Conservation (phyloP, 2,797 vertebrate species). For the Gymnodraco acuticeps region DNA sequence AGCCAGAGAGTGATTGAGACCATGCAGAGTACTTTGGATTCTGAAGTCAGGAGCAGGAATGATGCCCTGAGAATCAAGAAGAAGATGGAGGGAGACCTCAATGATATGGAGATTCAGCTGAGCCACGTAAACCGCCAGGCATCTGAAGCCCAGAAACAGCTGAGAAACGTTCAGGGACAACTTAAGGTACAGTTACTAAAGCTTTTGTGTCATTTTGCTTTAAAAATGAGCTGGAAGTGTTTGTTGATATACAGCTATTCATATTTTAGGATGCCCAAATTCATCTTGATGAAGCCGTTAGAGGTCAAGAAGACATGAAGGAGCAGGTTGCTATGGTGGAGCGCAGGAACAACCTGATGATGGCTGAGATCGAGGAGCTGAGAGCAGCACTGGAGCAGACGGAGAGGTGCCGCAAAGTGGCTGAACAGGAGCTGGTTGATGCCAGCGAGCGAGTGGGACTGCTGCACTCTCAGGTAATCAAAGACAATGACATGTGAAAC, state of each 20-base stretch:
- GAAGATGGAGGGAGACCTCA: slow-evolving; percentile 94
- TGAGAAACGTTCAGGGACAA: slow-evolving; percentile 88
- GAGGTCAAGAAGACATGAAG: slow-evolving; percentile 88
- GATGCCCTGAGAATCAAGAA: slow-evolving; percentile 91
- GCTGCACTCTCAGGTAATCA: slow-evolving; percentile 79
- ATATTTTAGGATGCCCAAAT: slow-evolving; percentile 86
- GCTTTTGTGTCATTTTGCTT: background rate
- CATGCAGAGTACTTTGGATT: slow-evolving; percentile 89
- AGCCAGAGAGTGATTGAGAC: slow-evolving; percentile 88
- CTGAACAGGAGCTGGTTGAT: slow-evolving; percentile 90
- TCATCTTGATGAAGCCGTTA: slow-evolving; percentile 87
- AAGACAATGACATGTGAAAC: background rate
- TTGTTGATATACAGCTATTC: too few species aligned
- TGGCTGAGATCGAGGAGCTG: slow-evolving; percentile 91
- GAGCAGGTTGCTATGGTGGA: slow-evolving; percentile 91
- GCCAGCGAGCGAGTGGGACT: slow-evolving; percentile 87
- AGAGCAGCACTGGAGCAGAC: slow-evolving; percentile 88
- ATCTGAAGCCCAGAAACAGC: slow-evolving; percentile 91
- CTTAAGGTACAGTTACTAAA: slow-evolving; percentile 84
- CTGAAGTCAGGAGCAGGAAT: slow-evolving; percentile 82
- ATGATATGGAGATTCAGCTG: slow-evolving; percentile 93
- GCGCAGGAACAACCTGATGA: slow-evolving; percentile 88
- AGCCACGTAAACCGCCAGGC: slow-evolving; percentile 90
- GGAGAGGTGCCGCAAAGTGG: slow-evolving; percentile 85
- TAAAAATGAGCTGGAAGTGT: slow-evolving; percentile 45